These are phyloP conservation scores for Orchestes rusci DNA, from an alignment of 2,888 invertebrate species.

Conservation along the genomic window DNA sequence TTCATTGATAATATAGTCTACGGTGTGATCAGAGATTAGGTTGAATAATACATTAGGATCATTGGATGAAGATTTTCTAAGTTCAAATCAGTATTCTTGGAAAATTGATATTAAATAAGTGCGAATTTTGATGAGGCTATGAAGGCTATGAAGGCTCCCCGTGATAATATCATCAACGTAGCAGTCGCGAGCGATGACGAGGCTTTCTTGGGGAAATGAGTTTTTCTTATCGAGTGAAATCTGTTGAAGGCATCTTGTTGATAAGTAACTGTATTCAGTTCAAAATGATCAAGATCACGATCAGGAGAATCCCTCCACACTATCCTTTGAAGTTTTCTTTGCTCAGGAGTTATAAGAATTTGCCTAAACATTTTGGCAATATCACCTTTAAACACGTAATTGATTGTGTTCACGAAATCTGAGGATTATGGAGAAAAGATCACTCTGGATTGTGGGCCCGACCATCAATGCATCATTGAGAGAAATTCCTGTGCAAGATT, in stretches of 20 bases:
- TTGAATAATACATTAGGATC: background rate
- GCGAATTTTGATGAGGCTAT: background rate
- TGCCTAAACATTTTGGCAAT: slow-evolving; percentile 11
- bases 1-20: background rate
- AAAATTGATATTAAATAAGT: background rate
- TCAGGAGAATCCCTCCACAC: slow-evolving; percentile 12
- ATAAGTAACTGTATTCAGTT: slow-evolving; percentile 17
- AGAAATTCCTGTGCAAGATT: slow-evolving; percentile 28
- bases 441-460: slow-evolving; percentile 34
- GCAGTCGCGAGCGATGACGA: slow-evolving; percentile 10
- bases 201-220: background rate
- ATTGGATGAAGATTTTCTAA: background rate
- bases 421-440: slow-evolving; percentile 31
- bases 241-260: slow-evolving; percentile 10
- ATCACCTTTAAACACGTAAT: background rate
- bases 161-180: slow-evolving; percentile 13
- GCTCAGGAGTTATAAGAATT: slow-evolving; percentile 2
- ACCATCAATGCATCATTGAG: slow-evolving; percentile 34
- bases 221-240: slow-evolving; percentile 3
- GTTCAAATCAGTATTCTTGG: background rate
- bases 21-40: background rate
- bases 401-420: slow-evolving; percentile 15
- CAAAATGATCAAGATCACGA: slow-evolving; percentile 7
- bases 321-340: slow-evolving; percentile 17
- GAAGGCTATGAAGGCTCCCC: background rate